phyloP scores from a whole-genome alignment of 53 echinoderm and acorn worm genomes.

The Stichopus horrens region DNA sequence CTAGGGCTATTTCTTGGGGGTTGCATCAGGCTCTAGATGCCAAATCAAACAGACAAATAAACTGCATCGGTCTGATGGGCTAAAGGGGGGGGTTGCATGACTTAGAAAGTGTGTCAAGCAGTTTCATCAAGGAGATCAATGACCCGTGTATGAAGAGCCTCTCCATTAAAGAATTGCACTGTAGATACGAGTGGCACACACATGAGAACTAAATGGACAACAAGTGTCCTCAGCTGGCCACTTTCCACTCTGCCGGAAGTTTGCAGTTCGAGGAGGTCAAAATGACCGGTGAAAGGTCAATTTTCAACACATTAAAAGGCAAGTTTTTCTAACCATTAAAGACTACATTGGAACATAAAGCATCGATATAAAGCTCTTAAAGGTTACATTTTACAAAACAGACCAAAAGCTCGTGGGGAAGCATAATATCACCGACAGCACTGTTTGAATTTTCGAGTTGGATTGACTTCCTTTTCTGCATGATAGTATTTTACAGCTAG shows the following conservation, averaged over 20 bases:
- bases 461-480: too few species aligned
- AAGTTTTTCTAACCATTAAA: too few species aligned
- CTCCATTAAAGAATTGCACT: not conserved
- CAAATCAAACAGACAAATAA: constrained; percentile 5
- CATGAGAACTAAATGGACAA: constrained; percentile 30
- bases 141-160: constrained; percentile 30
- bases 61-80: not conserved
- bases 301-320: too few species aligned
- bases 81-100: constrained; percentile 3
- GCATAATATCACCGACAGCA: too few species aligned
- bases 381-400: too few species aligned
- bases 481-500: too few species aligned
- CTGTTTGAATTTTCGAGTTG: too few species aligned
- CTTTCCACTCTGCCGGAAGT: not conserved
- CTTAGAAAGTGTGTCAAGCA: constrained; percentile 29
- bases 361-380: too few species aligned
- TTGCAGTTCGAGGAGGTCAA: not conserved
- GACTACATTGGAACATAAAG: too few species aligned
- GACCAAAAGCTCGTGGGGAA: too few species aligned
- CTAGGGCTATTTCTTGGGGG: not conserved
- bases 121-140: constrained; percentile 9
- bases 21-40: not conserved
- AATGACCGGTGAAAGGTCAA: too few species aligned
- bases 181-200: constrained; percentile 17
- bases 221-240: constrained; percentile 29